Evolutionary conservation across 2,797 vertebrate species (phyloP), one percentile per base, ranked within the genome.

Genomic region (Scleropages formosus): DNA sequence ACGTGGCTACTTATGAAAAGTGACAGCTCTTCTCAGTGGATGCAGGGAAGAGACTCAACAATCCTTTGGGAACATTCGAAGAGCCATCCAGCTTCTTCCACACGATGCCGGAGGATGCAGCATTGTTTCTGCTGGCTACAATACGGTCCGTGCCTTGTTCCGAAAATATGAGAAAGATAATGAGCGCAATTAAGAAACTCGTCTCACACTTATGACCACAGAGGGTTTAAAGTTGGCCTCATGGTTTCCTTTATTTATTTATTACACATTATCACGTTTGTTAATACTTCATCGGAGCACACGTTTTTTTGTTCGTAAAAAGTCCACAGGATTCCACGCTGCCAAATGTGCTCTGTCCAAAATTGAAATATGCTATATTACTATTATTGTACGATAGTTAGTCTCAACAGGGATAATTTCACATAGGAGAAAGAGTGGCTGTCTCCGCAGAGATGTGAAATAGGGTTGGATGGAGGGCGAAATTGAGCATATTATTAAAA

Each of bases 401-500:
- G 15, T 60, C 65, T 74, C 47, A 63, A 31, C 47, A 44, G 60
- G 53, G 31, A 24, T 77, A 73, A 60, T 61, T 15, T 68, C 68
- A 8, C 18, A 27, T 58, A 13, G 67, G 70, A 70, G 61, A 80
- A 39, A 39, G 62, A 51, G 49, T 58, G 73, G 22, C 27, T 16
- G 24, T 71, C 44, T 60, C 22, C 61, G 59, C 44, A 22, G 27
- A 60, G 39, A 60, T 20, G 53, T 67, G n/a, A 22, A 66, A 49
- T 27, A 59, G 15, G 31, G 72, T 26, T 53, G 60, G 62, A 79
- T 63, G 60, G 59, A 76, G 72, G 61, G 68, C 13, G 20, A 77
- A 80, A 78, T 80, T 78, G 70, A 76, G 22, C 39, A 0, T 75
- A 67, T 80, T 74, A 78, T 79, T 74, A 70, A 77, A 79, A 77